Evolutionary conservation across 1,140 invertebrate species (phyloP), one percentile per base, ranked within the genome.

Genomic region (Potamilus streckersoni): DNA sequence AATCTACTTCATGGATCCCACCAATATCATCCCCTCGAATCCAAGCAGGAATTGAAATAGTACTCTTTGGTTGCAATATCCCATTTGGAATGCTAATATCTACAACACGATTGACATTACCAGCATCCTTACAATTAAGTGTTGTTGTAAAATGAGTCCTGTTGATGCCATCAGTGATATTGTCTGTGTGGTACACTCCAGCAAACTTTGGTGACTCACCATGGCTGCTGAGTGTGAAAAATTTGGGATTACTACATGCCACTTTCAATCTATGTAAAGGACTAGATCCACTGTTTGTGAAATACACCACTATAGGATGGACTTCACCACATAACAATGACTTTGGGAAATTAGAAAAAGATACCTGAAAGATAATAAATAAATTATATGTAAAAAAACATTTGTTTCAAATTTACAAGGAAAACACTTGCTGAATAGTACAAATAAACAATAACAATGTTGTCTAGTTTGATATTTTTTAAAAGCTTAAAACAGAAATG

Each of bases 251-350:
- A 4, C 93, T 93, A 0, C 93, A 93, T 6, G 92, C 93, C 38
- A 95, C 86, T 73, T 93, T 90, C 31, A 95, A 89, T 81, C 93
- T 93, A 67, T 91, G 91, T 80, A 95, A 87, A 4, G 93, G 90
- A 17, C 93, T 91, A 27, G 92, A 92, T 16, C 95, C 94, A 56
- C 92, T 90, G 83, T 95, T 96, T 63, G 91, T 92, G 55, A 96
- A 91, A 71, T 93, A 92, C 4, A 95, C 90, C 63, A 92, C 92
- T 11, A 95, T 87, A 56, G 89, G 91, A 82, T 93, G 92, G 58
- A 96, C 90, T 88, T 96, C 94, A 12, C 94, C 94, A 83, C 93
- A 93, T 62, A 95, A 88, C 84, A 95, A 92, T 70, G 93, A 92
- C 2, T 90, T 87, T 68, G 91, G 92, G n/a, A 94, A 91, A 85